Percentiles rank a stretch among this genome's conserved stretches.
Conservation (phyloP, 2,113 vertebrate species). For the Dromas ardeola region DNA sequence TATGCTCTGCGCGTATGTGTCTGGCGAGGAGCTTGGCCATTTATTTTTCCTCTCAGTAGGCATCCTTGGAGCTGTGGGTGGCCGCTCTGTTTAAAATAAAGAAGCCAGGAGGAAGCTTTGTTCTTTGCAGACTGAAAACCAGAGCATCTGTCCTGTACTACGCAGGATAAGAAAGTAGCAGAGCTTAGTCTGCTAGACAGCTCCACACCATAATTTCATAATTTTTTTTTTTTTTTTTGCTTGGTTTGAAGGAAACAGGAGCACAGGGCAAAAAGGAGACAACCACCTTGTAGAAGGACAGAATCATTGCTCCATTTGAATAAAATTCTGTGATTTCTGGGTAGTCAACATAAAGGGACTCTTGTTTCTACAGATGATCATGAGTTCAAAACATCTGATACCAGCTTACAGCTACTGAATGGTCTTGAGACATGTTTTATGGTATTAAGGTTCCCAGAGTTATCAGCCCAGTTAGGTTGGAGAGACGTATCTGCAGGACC, state of each 20-base stretch:
- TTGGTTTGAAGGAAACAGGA: not conserved
- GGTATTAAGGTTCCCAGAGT: not conserved
- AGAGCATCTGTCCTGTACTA: constrained; percentile 69
- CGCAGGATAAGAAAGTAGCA: constrained; percentile 29
- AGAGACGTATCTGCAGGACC: not conserved
- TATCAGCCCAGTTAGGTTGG: not conserved
- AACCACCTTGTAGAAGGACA: not conserved
- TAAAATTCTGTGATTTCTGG: not conserved
- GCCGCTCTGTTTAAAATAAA: constrained; percentile 82
- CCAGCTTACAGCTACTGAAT: not conserved
- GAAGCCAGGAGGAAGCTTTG: constrained; percentile 77
- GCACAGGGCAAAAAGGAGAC: not conserved
- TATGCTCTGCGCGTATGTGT: constrained; percentile 51
- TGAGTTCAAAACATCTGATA: not conserved
- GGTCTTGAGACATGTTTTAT: not conserved
- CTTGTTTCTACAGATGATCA: not conserved
- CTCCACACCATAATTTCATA: not conserved
- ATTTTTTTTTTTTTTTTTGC: not conserved
- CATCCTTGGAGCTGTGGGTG: constrained; percentile 82
- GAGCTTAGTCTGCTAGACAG: not conserved
- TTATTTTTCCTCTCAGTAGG: constrained; percentile 87
- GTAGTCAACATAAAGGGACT: not conserved
- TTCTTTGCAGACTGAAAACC: constrained; percentile 64
- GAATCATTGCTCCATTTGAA: not conserved
- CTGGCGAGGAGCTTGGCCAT: constrained; percentile 76